Base-by-base conservation (phyloP, 2,888 invertebrate species). In the Dinocampus coccinellae region DNA sequence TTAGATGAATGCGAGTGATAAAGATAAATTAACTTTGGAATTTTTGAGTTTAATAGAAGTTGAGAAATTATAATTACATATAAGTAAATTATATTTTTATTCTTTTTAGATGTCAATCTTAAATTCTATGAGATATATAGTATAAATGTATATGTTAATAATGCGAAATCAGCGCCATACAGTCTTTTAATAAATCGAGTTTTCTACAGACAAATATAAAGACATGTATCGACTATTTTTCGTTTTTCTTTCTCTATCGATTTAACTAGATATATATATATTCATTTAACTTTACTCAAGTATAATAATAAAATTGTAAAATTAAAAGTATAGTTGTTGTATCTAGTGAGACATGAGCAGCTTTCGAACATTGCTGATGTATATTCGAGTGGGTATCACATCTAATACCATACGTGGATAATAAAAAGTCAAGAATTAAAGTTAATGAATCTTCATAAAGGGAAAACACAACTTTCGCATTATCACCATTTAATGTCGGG, bases 381-480 rank as follows among this genome's bases (percentile, higher is more conserved):
- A 47, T 13, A 57, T 9, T 57, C 33, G 16, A 26, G 13, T 26
- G 29, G 22, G 13, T 10, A 53, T 58, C 58, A 66, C 42, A 67
- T 66, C 62, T 60, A 62, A 34, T 33, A 16, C 29, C 33, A 55
- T 55, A 24, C 26, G 1, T 11, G 55, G 55, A 9, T 10, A 7
- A 55, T 55, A 55, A 58, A 58, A 58, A 58, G 16, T n/a, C 20
- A 33, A 34, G 55, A 75, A 71, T 75, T 71, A 67, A 70, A 29
- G 42, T 22, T 58, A 29, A 60, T 16, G 64, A 68, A 72, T 72
- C 70, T 75, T 69, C 68, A 58, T 47, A 34, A 24, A 68, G 67
- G 66, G 53, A 73, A 62, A 75, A 16, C 16, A 7, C 16, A 20
- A 47, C 47, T 47, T 47, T 47, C 47, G 47, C 47, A 47, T 47